These are phyloP conservation scores for Ictalurus furcatus DNA, from an alignment of 2,113 vertebrate genomes.

Conservation along the genomic window DNA sequence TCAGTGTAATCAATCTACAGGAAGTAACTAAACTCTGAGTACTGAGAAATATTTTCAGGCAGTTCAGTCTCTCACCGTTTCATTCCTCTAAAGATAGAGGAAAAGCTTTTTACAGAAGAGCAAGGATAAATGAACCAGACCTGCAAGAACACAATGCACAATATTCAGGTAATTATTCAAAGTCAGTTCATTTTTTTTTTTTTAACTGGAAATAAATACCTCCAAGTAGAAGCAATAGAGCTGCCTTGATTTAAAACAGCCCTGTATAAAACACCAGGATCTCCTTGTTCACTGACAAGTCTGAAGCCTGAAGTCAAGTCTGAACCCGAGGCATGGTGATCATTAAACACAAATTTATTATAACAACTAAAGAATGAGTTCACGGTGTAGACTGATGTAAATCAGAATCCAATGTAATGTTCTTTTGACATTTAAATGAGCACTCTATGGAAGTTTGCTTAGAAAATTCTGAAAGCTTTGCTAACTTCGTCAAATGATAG, in stretches of 20 bases:
- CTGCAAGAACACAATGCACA: background rate
- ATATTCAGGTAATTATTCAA: background rate
- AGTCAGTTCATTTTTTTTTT: background rate
- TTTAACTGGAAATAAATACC: background rate
- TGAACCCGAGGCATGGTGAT: background rate
- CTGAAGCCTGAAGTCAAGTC: background rate
- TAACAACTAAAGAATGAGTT: constrained; percentile 13
- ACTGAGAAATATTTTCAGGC: background rate
- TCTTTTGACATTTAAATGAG: constrained; percentile 13
- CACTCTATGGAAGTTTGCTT: background rate
- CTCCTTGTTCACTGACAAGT: background rate
- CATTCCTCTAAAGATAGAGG: background rate
- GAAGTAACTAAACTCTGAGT: background rate
- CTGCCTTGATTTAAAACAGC: background rate
- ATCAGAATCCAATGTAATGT: constrained; percentile 7
- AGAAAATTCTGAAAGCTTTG: constrained; percentile 19
- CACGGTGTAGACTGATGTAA: constrained; percentile 6
- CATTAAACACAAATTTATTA: constrained; percentile 21
- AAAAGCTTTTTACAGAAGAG: background rate
- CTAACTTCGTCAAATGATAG: constrained; percentile 9
- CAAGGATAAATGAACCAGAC: background rate
- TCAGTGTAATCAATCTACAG: background rate
- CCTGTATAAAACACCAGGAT: constrained; percentile 1
- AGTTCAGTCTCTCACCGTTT: background rate
- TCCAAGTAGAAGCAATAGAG: background rate